A percentile compares a stretch with the other conserved stretches of the same genome.
These are phyloP conservation scores for Haemorhous mexicanus DNA, from an alignment of 2,113 vertebrate species.

Conservation along the genomic window DNA sequence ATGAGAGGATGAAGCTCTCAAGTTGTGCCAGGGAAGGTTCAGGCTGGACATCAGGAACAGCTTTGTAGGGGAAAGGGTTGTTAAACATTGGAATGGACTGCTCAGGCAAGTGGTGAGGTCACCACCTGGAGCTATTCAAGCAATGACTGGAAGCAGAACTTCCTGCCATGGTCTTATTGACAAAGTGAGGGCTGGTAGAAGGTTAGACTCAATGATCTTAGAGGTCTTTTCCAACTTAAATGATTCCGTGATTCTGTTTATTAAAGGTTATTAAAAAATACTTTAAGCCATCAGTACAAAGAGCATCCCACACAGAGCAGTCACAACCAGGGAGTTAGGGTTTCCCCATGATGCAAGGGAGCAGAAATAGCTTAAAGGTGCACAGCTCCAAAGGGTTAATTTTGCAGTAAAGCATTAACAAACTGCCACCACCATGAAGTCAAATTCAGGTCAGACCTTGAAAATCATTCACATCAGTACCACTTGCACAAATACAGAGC, in stretches of 20 bases:
- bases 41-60: background rate
- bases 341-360: background rate
- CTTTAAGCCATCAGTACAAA: background rate
- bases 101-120: background rate
- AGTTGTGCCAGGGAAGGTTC: background rate
- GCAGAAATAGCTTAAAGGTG: background rate
- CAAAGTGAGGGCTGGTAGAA: background rate
- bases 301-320: background rate
- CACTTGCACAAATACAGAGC: fast-evolving
- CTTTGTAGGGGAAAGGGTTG: background rate
- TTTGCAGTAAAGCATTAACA: background rate
- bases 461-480: background rate
- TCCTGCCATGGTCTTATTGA: background rate
- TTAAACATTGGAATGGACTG: background rate
- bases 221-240: background rate
- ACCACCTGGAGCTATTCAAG: background rate
- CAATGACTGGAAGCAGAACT: background rate
- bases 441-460: background rate
- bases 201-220: background rate
- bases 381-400: background rate
- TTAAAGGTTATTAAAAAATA: background rate
- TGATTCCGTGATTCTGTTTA: background rate
- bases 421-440: background rate
- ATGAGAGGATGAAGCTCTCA: background rate
- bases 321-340: background rate